phyloP scores from a whole-genome alignment of 2,888 invertebrate species.

The Thecophora atra region DNA sequence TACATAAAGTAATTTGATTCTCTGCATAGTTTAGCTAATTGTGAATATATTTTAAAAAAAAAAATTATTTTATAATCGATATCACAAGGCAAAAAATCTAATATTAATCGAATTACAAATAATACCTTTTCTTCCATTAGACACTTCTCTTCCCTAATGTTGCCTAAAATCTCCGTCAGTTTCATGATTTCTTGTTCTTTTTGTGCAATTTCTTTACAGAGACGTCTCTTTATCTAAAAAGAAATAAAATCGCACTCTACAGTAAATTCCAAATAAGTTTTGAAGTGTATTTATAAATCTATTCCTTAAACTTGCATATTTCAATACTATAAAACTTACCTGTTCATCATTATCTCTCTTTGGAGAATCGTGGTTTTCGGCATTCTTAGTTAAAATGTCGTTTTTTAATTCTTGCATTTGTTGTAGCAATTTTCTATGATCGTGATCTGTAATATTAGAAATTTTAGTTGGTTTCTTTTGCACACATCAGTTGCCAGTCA shows the following conservation, averaged over 20 bases:
- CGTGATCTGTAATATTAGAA: constrained; percentile 44
- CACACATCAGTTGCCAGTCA: constrained; percentile 19
- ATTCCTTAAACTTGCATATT: too few species aligned
- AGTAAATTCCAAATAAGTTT: too few species aligned
- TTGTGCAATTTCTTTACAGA: constrained; percentile 55
- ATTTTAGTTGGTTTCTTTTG: background rate
- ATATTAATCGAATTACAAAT: too few species aligned
- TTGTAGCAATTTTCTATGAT: constrained; percentile 48
- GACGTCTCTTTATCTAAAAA: constrained; percentile 55
- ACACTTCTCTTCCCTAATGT: constrained; percentile 49
- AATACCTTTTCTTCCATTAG: constrained; percentile 52
- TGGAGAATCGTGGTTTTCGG: constrained; percentile 44
- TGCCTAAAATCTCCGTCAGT: constrained; percentile 50
- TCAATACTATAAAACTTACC: constrained; percentile 36
- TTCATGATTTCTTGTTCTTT: constrained; percentile 54
- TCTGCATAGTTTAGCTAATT: constrained; percentile 53
- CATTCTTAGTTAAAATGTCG: constrained; percentile 47
- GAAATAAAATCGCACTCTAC: background rate
- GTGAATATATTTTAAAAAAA: background rate
- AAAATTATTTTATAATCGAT: background rate
- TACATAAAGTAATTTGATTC: constrained; percentile 48
- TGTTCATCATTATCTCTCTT: constrained; percentile 46
- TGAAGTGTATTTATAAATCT: too few species aligned
- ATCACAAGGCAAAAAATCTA: too few species aligned
- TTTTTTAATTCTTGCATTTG: constrained; percentile 53